Evolutionary conservation across 2,113 vertebrate genomes (phyloP).

Genomic region (Leucopternis melanops): DNA sequence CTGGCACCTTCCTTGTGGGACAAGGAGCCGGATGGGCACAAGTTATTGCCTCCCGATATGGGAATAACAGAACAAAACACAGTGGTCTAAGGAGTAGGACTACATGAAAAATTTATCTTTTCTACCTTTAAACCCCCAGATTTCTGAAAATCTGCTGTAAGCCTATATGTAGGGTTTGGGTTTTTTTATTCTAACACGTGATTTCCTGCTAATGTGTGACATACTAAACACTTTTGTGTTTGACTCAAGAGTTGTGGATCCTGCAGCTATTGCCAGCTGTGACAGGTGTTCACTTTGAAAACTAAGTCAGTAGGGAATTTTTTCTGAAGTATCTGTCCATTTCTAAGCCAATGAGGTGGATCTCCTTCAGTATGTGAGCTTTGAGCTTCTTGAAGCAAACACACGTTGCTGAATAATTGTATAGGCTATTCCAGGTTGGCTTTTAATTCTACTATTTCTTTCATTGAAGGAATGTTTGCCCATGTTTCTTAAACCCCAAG

Average conservation of each 20-base stretch:
- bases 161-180: neutral
- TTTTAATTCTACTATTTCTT: constrained; percentile 20
- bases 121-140: neutral
- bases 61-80: neutral
- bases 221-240: neutral
- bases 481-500: constrained; percentile 74
- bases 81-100: neutral
- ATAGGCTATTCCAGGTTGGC: neutral
- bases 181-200: neutral
- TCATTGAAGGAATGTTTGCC: constrained; percentile 74
- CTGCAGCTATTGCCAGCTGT: neutral
- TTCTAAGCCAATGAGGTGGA: neutral
- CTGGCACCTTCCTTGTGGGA: too few relatives aligned
- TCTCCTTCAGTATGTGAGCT: neutral
- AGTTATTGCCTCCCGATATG: neutral
- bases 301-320: neutral
- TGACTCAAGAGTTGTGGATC: neutral
- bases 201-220: neutral
- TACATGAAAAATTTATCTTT: neutral
- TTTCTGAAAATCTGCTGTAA: neutral
- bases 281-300: neutral
- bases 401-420: neutral
- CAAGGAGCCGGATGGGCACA: too few relatives aligned
- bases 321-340: neutral
- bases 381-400: neutral